Evolutionary conservation across 2,888 invertebrate genomes (phyloP).

Genomic region (Epinotia ramella): DNA sequence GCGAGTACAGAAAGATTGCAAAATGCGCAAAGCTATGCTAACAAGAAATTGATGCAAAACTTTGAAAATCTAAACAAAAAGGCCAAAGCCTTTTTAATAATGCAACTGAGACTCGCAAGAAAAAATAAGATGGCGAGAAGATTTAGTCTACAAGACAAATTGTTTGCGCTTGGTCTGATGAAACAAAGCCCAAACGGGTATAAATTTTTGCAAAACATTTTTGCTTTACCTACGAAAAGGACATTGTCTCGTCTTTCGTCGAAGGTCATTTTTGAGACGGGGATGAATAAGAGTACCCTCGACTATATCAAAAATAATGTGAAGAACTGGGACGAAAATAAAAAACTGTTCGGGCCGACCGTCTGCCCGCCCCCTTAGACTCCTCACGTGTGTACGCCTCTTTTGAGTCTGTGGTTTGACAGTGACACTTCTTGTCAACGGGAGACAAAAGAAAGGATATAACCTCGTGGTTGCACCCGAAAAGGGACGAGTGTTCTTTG

Average conservation of each 20-base stretch:
- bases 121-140: slow-evolving; percentile 32
- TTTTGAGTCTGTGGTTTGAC: too few species aligned
- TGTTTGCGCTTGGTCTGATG: slow-evolving; percentile 38
- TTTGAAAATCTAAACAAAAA: neutral
- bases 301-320: slow-evolving; percentile 7
- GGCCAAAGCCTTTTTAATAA: neutral
- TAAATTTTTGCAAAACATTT: slow-evolving; percentile 48
- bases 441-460: too few species aligned
- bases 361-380: too few species aligned
- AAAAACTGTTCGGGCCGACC: too few species aligned
- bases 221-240: slow-evolving; percentile 47
- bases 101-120: neutral
- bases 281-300: neutral
- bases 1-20: too few species aligned
- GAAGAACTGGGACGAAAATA: neutral
- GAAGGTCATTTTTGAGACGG: neutral
- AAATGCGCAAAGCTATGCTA: too few species aligned
- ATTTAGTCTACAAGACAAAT: slow-evolving; percentile 43
- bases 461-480: too few species aligned
- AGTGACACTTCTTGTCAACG: too few species aligned
- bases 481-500: too few species aligned
- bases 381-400: too few species aligned
- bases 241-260: slow-evolving; percentile 11
- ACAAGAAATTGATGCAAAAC: neutral
- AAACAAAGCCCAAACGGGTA: slow-evolving; percentile 45